Evolutionary conservation across 2,797 vertebrate species (phyloP).

Genomic region (Agapornis canus): DNA sequence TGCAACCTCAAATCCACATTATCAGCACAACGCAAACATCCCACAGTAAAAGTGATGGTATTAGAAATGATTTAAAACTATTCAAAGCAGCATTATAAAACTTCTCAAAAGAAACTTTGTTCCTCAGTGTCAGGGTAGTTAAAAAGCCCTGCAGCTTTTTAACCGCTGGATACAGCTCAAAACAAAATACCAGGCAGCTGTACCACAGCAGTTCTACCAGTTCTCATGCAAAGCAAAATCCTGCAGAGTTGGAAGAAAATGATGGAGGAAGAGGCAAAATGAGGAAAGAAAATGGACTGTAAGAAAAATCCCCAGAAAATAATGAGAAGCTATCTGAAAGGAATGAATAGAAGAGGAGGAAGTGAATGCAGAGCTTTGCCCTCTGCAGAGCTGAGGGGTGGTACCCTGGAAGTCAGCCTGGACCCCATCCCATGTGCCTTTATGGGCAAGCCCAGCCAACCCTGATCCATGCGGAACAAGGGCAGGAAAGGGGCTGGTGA

Average conservation of each 20-base stretch:
- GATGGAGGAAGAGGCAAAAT: not conserved
- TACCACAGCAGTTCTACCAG: not conserved
- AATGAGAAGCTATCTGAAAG: not conserved
- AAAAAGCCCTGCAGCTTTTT: not conserved
- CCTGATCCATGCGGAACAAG: rapidly evolving
- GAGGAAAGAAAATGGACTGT: rapidly evolving
- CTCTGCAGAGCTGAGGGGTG: not conserved
- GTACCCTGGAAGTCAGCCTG: not conserved
- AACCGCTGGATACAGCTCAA: not conserved
- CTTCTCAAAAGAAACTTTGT: not conserved
- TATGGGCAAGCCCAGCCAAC: not conserved
- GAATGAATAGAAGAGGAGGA: not conserved
- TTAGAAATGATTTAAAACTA: not conserved
- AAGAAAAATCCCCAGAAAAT: not conserved
- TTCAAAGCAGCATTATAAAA: not conserved
- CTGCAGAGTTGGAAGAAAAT: not conserved
- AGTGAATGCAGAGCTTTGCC: not conserved
- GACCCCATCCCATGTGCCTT: rapidly evolving
- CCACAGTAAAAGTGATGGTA: not conserved
- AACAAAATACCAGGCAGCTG: not conserved
- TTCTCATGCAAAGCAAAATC: not conserved
- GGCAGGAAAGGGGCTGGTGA: not conserved
- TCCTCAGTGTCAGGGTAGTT: not conserved
- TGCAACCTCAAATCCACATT: not conserved
- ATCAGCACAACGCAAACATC: not conserved